A percentile compares a stretch with the other conserved stretches of the same genome.
phyloP scores from a whole-genome alignment of 2,797 vertebrate species.

The Tinamus major region DNA sequence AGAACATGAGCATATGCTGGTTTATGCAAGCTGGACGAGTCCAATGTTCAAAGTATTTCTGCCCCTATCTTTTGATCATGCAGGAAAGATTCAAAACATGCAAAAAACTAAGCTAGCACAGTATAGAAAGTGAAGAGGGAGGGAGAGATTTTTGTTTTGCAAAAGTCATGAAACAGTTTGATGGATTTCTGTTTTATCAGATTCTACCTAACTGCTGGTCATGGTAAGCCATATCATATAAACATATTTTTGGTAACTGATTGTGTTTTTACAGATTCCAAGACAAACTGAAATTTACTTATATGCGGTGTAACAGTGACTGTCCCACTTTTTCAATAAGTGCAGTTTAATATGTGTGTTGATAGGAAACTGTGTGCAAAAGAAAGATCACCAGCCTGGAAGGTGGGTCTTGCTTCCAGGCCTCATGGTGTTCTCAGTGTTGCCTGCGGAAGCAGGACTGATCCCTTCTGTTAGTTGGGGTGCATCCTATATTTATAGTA shows the following conservation, averaged over 20 bases:
- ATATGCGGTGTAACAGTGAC: neutral
- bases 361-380: neutral
- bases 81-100: neutral
- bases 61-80: neutral
- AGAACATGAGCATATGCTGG: neutral
- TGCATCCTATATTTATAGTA: neutral
- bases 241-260: neutral
- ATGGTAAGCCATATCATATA: neutral
- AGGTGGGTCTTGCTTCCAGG: neutral
- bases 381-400: neutral
- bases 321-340: neutral
- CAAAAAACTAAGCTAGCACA: neutral
- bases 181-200: neutral
- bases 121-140: neutral
- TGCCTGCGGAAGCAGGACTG: too few relatives aligned
- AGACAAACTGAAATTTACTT: neutral
- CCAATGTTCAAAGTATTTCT: neutral
- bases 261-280: neutral
- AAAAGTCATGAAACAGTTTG: neutral
- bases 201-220: neutral
- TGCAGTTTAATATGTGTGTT: neutral
- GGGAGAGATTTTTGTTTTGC: neutral
- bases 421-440: neutral
- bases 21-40: neutral
- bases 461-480: neutral